Conservation (phyloP, 2,888 invertebrate genomes). For the Parnassius glacialis region DNA sequence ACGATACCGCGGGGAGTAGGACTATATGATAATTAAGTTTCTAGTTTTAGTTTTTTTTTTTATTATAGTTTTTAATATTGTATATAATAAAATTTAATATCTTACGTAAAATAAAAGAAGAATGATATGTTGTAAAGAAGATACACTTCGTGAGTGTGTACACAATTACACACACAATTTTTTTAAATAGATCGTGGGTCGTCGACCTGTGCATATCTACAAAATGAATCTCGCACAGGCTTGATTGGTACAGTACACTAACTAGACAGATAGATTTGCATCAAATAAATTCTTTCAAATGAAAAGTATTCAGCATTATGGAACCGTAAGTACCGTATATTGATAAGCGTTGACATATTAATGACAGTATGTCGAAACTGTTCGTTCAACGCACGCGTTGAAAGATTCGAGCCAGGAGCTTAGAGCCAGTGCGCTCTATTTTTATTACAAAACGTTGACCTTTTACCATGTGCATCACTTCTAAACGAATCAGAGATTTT, state of each 20-base stretch:
- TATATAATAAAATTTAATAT: no score
- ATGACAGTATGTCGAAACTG: constrained; percentile 62
- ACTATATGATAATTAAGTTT: no score
- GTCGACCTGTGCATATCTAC: constrained; percentile 49
- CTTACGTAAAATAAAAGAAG: no score
- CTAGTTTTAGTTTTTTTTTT: no score
- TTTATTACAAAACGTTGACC: constrained; percentile 73
- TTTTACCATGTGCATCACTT: constrained; percentile 45
- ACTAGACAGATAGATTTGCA: constrained; percentile 4
- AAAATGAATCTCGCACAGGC: constrained; percentile 36
- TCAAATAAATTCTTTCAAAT: constrained; percentile 15
- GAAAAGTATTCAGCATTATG: constrained; percentile 24
- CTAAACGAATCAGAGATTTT: constrained; percentile 50
- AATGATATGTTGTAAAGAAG: no score
- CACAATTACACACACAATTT: constrained; percentile 27
- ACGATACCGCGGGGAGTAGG: no score
- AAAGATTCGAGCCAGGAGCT: constrained; percentile 52
- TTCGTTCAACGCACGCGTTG: constrained; percentile 52
- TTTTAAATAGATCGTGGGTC: constrained; percentile 70
- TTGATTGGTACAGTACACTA: constrained; percentile 23
- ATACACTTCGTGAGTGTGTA: no score
- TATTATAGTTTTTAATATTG: no score
- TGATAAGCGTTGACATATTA: constrained; percentile 74
- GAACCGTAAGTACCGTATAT: constrained; percentile 54
- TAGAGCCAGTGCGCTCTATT: constrained; percentile 60